Conservation (phyloP, 2,113 vertebrate genomes). For the Phyllostomus discolor region DNA sequence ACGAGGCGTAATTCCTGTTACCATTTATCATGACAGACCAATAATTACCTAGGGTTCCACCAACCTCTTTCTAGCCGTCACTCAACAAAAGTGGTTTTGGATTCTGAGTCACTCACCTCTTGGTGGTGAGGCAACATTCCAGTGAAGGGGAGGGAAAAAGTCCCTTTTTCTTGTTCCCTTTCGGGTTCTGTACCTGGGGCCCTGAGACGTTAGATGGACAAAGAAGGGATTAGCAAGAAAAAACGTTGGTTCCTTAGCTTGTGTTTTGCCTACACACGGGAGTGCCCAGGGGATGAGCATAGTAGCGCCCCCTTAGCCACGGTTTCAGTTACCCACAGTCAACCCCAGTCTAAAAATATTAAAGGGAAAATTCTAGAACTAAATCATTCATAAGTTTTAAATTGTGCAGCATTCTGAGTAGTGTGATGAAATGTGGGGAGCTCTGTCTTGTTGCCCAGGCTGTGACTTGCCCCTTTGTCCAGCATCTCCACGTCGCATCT, state of each 20-base stretch:
- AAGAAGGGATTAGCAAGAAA: neutral
- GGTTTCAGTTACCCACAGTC: neutral
- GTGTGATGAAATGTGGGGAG: neutral
- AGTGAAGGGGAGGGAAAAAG: neutral
- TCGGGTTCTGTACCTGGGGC: neutral
- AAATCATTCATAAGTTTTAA: neutral
- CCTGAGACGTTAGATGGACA: neutral
- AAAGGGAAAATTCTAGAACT: neutral
- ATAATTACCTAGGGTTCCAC: constrained; percentile 2
- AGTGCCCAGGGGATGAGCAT: neutral
- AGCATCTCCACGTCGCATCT: too few relatives aligned
- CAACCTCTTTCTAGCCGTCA: neutral
- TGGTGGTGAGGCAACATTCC: neutral
- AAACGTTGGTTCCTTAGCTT: neutral
- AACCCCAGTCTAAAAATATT: neutral
- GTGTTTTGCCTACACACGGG: neutral
- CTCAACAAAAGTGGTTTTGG: neutral
- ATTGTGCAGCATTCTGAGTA: neutral
- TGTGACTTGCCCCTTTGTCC: neutral
- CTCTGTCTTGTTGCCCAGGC: neutral
- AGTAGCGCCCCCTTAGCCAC: too few relatives aligned
- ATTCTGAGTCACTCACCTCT: neutral
- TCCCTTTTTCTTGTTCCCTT: neutral
- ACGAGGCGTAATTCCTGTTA: constrained; percentile 26
- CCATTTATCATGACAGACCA: constrained; percentile 15